Evolutionary conservation across 2,888 invertebrate species (phyloP).

Genomic region (Hecatera dysodea): DNA sequence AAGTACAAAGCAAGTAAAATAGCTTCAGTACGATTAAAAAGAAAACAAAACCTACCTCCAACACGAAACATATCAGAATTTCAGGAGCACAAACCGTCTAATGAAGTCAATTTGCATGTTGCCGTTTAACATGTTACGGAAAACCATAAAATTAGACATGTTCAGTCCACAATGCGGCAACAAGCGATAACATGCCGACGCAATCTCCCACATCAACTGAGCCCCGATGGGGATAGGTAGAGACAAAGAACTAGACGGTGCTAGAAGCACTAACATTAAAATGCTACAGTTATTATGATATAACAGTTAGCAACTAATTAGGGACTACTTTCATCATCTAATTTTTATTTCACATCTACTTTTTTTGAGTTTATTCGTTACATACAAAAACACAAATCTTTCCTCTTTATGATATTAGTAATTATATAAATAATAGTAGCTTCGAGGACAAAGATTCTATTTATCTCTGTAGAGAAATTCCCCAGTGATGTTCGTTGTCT

Average conservation of each 20-base stretch:
- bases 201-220: constrained; percentile 73
- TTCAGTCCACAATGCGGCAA: constrained; percentile 66
- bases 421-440: too few species aligned
- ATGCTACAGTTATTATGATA: too few species aligned
- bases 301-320: too few species aligned
- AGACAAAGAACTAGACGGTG: constrained; percentile 63
- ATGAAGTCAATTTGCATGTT: constrained; percentile 55
- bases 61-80: constrained; percentile 22
- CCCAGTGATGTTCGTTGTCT: too few species aligned
- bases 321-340: too few species aligned
- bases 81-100: constrained; percentile 35
- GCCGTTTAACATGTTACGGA: constrained; percentile 47
- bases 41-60: background rate
- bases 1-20: background rate
- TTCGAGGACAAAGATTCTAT: too few species aligned
- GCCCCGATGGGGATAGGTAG: constrained; percentile 54
- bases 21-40: background rate
- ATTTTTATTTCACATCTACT: too few species aligned
- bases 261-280: constrained; percentile 12
- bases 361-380: too few species aligned
- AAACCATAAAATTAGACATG: constrained; percentile 61
- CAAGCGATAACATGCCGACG: constrained; percentile 71
- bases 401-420: too few species aligned
- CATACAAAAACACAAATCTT: too few species aligned
- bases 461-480: too few species aligned